Evolutionary conservation across 2,888 invertebrate genomes (phyloP).

Genomic region (Asteroscopus sphinx): DNA sequence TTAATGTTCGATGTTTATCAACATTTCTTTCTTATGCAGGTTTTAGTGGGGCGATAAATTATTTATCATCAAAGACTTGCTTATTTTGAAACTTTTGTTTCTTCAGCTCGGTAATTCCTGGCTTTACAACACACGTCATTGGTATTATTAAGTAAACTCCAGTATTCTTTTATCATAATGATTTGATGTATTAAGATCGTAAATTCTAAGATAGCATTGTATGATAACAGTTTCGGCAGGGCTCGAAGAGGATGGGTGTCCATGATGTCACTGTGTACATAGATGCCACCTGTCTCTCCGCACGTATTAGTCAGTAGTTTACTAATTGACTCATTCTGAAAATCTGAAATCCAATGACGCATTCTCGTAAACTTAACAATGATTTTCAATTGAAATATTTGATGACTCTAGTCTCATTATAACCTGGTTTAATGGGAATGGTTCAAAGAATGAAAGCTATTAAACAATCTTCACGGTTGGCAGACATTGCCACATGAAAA

Average conservation of each 20-base stretch:
- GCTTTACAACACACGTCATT: slow-evolving; percentile 77
- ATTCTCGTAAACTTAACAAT: slow-evolving; percentile 56
- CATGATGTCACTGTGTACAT: slow-evolving; percentile 77
- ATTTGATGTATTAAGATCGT: slow-evolving; percentile 69
- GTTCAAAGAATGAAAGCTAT: slow-evolving; percentile 10
- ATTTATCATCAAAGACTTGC: slow-evolving; percentile 88
- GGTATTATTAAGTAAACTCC: slow-evolving; percentile 74
- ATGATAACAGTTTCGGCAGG: slow-evolving; percentile 77
- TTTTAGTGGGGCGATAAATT: slow-evolving; percentile 88
- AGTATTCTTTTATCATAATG: slow-evolving; percentile 67
- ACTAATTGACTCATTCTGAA: slow-evolving; percentile 78
- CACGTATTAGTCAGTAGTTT: slow-evolving; percentile 68
- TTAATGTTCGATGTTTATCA: slow-evolving; percentile 90
- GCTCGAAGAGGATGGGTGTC: slow-evolving; percentile 68
- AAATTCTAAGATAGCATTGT: slow-evolving; percentile 67
- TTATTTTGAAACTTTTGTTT: slow-evolving; percentile 88
- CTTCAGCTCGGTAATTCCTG: slow-evolving; percentile 70
- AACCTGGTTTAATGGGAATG: slow-evolving; percentile 9
- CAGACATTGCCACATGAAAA: slow-evolving; percentile 20
- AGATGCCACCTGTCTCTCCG: slow-evolving; percentile 51
- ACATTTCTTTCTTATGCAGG: slow-evolving; percentile 89
- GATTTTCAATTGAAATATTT: slow-evolving; percentile 43
- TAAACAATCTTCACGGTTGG: slow-evolving; percentile 6
- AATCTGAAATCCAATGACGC: slow-evolving; percentile 73
- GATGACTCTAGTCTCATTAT: slow-evolving; percentile 9